phyloP scores from a whole-genome alignment of 1,140 invertebrate genomes.

The Caenorhabditis tropicalis region DNA sequence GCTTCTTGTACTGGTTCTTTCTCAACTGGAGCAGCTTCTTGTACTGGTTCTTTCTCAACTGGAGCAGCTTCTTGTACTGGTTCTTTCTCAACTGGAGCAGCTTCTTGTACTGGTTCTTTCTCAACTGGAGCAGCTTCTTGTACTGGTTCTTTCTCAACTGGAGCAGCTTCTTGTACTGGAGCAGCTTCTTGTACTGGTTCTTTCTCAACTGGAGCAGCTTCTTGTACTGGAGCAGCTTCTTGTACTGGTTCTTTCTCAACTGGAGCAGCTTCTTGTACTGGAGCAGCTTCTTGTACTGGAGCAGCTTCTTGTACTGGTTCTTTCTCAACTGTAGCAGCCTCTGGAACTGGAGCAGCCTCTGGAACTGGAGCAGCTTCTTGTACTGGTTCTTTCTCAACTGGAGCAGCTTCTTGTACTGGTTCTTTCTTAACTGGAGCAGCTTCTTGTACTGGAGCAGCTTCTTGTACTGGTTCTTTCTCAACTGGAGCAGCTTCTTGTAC shows the following conservation, averaged over 20 bases:
- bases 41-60: not conserved
- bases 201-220: not conserved
- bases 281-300: not conserved
- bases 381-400: not conserved
- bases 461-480: too few relatives aligned
- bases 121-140: not conserved
- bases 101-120: conserved; percentile 1
- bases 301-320: not conserved
- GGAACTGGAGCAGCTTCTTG: not conserved
- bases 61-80: not conserved
- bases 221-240: not conserved
- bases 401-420: not conserved
- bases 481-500: too few relatives aligned
- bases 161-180: not conserved
- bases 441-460: not conserved
- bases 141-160: not conserved
- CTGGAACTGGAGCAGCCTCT: too few relatives aligned
- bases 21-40: not conserved
- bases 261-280: conserved; percentile 1
- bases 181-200: too few relatives aligned
- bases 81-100: not conserved
- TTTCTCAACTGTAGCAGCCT: not conserved
- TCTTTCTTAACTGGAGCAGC: not conserved
- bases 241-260: not conserved
- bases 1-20: not conserved